Evolutionary conservation across 2,797 vertebrate genomes (phyloP).

Genomic region (Salarias fasciatus): DNA sequence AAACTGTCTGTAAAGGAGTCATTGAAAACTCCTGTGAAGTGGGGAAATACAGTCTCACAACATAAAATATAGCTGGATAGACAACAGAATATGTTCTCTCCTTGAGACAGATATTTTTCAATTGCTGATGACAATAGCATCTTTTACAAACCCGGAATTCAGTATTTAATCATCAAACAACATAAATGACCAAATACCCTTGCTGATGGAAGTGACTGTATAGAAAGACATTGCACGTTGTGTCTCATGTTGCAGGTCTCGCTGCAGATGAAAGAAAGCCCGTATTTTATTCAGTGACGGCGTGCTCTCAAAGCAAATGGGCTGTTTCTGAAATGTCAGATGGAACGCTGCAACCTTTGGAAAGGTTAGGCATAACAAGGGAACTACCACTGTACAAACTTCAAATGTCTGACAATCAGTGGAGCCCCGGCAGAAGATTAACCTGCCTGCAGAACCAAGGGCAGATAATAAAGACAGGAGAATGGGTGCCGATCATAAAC

Average conservation of each 20-base stretch:
- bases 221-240: background rate
- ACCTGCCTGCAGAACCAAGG: constrained; percentile 31
- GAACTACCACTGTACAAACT: constrained; percentile 46
- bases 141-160: background rate
- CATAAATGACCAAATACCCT: background rate
- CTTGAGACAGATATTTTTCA: constrained; percentile 5
- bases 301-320: constrained; percentile 46
- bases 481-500: constrained; percentile 37
- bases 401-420: constrained; percentile 26
- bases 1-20: constrained; percentile 9
- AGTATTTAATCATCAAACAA: background rate
- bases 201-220: background rate
- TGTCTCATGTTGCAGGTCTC: constrained; percentile 5
- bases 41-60: background rate
- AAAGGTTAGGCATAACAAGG: constrained; percentile 75
- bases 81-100: background rate
- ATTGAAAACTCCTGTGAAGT: constrained; percentile 1
- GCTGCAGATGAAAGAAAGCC: constrained; percentile 9
- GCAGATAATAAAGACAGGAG: constrained; percentile 54
- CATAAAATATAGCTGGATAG: background rate
- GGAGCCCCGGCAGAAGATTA: constrained; percentile 31
- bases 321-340: constrained; percentile 72
- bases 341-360: constrained; percentile 67
- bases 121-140: background rate
- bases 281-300: constrained; percentile 14